A percentile compares a stretch with the other conserved stretches of the same genome.
Evolutionary conservation across 2,888 invertebrate genomes (phyloP).

Genomic region (Entomobrya multifasciata): DNA sequence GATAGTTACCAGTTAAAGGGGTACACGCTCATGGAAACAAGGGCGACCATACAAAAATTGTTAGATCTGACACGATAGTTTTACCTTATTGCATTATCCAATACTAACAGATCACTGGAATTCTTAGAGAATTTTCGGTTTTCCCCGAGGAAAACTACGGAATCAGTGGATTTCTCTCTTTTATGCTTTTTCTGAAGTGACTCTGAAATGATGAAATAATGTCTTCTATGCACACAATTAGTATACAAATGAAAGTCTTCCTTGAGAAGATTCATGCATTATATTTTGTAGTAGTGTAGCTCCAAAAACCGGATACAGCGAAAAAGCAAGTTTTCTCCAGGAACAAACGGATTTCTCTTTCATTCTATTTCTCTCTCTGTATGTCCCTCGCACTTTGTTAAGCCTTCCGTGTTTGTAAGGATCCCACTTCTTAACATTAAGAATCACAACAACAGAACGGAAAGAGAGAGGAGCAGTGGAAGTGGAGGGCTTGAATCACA

Average conservation of each 20-base stretch:
- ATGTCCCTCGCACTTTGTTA: constrained; percentile 39
- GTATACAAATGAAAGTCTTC: constrained; percentile 1
- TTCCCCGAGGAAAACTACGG: constrained; percentile 46
- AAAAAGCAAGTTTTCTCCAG: constrained; percentile 60
- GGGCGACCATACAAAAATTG: too few relatives aligned
- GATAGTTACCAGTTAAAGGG: too few relatives aligned
- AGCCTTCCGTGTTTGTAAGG: constrained; percentile 29
- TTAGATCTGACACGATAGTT: too few relatives aligned
- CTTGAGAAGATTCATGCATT: neutral
- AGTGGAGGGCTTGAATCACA: constrained; percentile 29
- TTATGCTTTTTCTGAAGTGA: neutral
- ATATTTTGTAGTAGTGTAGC: neutral
- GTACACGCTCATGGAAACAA: too few relatives aligned
- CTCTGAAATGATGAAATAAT: constrained; percentile 27
- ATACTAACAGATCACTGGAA: too few relatives aligned
- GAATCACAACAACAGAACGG: constrained; percentile 16
- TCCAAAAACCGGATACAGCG: constrained; percentile 49
- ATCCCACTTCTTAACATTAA: neutral
- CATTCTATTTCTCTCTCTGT: constrained; percentile 10
- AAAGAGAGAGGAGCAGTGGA: too few relatives aligned
- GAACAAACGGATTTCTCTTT: constrained; percentile 59
- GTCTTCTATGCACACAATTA: constrained; percentile 23
- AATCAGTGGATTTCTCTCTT: constrained; percentile 40
- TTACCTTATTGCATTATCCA: too few relatives aligned
- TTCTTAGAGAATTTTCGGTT: constrained; percentile 2